phyloP scores from a whole-genome alignment of 2,797 vertebrate species.

The Gallinago solitaria region DNA sequence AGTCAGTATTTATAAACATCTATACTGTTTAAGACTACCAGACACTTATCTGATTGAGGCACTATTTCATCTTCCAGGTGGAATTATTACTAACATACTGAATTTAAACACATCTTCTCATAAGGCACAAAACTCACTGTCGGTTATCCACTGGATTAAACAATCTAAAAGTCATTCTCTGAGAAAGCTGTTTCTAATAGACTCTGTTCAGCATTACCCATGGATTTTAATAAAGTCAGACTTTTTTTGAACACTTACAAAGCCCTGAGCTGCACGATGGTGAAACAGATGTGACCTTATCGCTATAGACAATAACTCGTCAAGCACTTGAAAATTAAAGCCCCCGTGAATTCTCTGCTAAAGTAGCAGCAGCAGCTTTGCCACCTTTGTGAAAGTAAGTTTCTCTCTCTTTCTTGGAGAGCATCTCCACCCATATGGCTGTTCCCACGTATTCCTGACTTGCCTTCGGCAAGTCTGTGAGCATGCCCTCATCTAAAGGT shows the following conservation, averaged over 20 bases:
- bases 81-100: background rate
- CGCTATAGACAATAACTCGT: background rate
- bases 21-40: background rate
- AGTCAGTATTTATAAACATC: background rate
- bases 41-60: background rate
- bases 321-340: background rate
- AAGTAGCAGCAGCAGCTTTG: background rate
- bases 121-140: background rate
- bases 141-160: background rate
- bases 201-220: background rate
- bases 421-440: background rate
- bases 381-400: background rate
- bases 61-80: background rate
- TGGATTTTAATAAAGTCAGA: background rate
- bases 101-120: background rate
- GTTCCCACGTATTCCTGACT: background rate
- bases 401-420: background rate
- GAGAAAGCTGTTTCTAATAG: background rate
- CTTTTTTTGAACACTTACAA: background rate
- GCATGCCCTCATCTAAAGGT: background rate
- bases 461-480: background rate
- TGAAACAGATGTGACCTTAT: background rate
- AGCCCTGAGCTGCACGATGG: background rate
- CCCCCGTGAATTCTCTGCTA: background rate
- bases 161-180: background rate